These are phyloP conservation scores for Orius laevigatus DNA, from an alignment of 1,140 invertebrate genomes.

Conservation along the genomic window DNA sequence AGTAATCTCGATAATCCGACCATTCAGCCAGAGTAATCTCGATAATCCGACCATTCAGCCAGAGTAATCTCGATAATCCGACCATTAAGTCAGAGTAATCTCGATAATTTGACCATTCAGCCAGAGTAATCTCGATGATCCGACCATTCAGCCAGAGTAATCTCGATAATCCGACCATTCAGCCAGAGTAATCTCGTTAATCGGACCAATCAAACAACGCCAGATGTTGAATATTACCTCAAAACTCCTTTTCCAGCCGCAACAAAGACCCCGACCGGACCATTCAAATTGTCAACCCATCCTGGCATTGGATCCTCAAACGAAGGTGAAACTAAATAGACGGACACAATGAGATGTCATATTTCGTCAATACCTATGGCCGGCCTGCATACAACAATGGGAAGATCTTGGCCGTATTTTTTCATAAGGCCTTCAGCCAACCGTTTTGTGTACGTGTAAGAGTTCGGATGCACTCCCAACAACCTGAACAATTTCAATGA, in stretches of 20 bases:
- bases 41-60: no score
- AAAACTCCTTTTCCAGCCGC: constrained; percentile 39
- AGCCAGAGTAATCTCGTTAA: no score
- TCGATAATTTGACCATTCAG: no score
- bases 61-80: no score
- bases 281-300: constrained; percentile 56
- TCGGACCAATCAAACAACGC: no score
- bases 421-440: constrained; percentile 31
- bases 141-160: no score
- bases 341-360: background rate
- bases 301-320: constrained; percentile 29
- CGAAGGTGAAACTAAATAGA: constrained; percentile 26
- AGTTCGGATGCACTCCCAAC: constrained; percentile 33
- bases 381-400: constrained; percentile 42
- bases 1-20: no score
- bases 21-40: no score
- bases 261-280: constrained; percentile 35
- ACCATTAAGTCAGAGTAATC: no score
- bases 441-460: constrained; percentile 37
- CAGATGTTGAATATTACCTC: no score
- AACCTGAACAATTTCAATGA: constrained; percentile 21
- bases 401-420: constrained; percentile 29
- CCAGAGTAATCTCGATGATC: no score
- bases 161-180: no score
- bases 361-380: constrained; percentile 42